Conservation (phyloP, 2,797 vertebrate genomes). For the Australoheros facetus region DNA sequence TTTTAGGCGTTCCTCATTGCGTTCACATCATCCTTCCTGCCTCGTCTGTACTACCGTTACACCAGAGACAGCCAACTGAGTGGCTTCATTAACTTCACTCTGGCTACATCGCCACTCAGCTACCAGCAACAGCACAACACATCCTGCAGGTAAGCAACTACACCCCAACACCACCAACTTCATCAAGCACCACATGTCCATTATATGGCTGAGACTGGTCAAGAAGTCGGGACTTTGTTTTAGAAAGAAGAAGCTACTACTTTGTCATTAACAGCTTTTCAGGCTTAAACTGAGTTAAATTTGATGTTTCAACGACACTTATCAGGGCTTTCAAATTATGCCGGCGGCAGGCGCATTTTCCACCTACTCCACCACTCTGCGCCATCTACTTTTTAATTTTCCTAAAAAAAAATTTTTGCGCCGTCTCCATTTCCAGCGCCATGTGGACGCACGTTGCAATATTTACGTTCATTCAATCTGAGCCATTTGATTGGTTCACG, state of each 20-base stretch:
- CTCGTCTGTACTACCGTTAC: constrained; percentile 76
- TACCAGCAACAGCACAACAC: constrained; percentile 43
- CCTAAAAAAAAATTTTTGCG: no score
- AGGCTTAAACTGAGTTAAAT: no score
- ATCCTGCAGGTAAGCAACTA: constrained; percentile 69
- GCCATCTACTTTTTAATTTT: no score
- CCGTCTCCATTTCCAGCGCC: no score
- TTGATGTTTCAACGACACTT: not conserved
- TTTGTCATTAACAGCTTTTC: no score
- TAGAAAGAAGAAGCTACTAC: not conserved
- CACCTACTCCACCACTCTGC: no score
- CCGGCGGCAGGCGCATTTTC: no score
- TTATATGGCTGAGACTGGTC: not conserved
- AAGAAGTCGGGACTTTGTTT: not conserved
- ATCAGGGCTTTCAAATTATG: no score
- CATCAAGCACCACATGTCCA: not conserved
- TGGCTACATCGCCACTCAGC: constrained; percentile 73
- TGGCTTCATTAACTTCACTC: constrained; percentile 80
- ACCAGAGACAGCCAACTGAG: constrained; percentile 67
- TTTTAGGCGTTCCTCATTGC: constrained; percentile 83
- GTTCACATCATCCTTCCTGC: constrained; percentile 84
- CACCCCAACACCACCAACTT: not conserved
- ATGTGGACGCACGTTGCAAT: no score
- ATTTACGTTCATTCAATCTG: no score
- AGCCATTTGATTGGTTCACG: no score